Evolutionary conservation across 2,888 invertebrate genomes (phyloP), one percentile per base, ranked within the genome.

Genomic region (Nomada ruficornis): DNA sequence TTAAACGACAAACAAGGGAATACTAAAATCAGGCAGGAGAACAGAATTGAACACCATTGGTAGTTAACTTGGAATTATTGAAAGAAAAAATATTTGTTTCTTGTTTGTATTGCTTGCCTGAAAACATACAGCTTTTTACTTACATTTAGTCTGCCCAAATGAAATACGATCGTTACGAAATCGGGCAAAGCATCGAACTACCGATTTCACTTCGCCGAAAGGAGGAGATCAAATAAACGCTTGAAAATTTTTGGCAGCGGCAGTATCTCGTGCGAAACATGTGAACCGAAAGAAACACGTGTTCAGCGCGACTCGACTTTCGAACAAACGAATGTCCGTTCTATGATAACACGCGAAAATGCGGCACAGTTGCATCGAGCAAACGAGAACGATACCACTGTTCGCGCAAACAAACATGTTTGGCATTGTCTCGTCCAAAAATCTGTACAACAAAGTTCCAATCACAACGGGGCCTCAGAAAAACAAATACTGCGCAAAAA

Each of bases 381-480:
- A 47, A 11, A 77, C 47, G 9, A 23, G 57, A n/a, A 50, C 50
- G 50, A 42, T 23, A 23, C 23, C 10, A 42, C 50, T 20, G 26
- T 42, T 59, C 42, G 42, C 11, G 50, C 26, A 59, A 65, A 74
- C 57, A 52, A 42, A 36, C n/a, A 11, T 20, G 36, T 77, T 23
- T 77, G 73, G 55, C 76, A 72, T 50, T 20, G 9, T 63, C 73
- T 72, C 76, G 63, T 23, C 7, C n/a, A 23, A 47, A 23, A 72
- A 62, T 55, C 54, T 23, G 18, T 50, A 20, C 71, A 42, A n/a
- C 29, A 26, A 2, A 52, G 44, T 42, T 36, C 23, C 23, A 63
- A 13, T 18, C 36, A 2, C 42, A n/a, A 52, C 18, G 20, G 9
- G 20, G 9, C 36, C 36, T 7, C 36, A 36, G 36, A 36, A 36